Conservation (phyloP, 2,888 invertebrate species). For the Micoletzkya japonica region DNA sequence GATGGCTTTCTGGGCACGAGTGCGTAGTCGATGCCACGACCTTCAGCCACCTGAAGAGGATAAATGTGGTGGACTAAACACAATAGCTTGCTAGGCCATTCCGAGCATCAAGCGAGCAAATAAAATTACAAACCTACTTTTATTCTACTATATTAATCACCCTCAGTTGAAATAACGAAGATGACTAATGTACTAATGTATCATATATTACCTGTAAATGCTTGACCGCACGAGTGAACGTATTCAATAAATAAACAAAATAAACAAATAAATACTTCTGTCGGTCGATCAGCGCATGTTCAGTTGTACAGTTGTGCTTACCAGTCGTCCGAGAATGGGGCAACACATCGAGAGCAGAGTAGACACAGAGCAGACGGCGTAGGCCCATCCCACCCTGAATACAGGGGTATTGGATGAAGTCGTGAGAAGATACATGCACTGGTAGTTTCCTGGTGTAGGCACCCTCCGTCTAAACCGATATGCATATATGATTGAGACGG, state of each 20-base stretch:
- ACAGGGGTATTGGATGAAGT: background rate
- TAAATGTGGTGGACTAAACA: too few species aligned
- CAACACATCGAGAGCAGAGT: slow-evolving; percentile 35
- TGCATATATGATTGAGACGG: background rate
- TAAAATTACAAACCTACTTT: background rate
- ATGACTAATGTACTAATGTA: background rate
- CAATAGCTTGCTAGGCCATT: background rate
- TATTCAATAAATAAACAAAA: background rate
- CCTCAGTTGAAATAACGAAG: background rate
- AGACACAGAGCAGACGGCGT: slow-evolving; percentile 37
- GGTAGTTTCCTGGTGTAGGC: too few species aligned
- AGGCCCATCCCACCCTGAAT: slow-evolving; percentile 39
- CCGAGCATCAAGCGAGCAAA: background rate
- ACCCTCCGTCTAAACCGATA: too few species aligned
- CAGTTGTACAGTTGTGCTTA: slow-evolving; percentile 10
- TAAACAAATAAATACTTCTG: background rate
- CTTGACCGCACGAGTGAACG: background rate
- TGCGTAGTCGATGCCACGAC: slow-evolving; percentile 15
- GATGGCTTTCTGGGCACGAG: background rate
- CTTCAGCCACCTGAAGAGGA: slow-evolving; percentile 21
- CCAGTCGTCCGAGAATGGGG: slow-evolving; percentile 34
- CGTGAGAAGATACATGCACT: background rate
- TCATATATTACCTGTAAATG: background rate
- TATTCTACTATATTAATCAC: background rate
- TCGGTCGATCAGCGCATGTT: background rate